A percentile compares a stretch with the other conserved stretches of the same genome.
These are phyloP conservation scores for Pachyrhynchus sulphureomaculatus DNA, from an alignment of 1,140 invertebrate genomes.

Conservation along the genomic window DNA sequence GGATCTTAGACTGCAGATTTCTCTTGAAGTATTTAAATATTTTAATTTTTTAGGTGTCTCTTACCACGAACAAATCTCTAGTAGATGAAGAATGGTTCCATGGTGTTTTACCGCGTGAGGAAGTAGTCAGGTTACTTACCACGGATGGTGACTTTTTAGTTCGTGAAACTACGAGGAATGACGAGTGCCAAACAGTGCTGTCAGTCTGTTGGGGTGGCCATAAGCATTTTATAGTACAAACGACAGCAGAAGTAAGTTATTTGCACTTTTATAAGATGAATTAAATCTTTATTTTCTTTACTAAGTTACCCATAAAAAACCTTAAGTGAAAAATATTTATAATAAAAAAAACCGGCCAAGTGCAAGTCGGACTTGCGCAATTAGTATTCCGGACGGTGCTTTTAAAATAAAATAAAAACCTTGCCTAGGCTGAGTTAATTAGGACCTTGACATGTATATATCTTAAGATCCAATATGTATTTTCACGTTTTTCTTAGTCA, in stretches of 20 bases:
- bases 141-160: conserved; percentile 94
- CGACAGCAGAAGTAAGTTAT: conserved; percentile 74
- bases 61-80: conserved; percentile 59
- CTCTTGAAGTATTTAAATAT: too few relatives aligned
- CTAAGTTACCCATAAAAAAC: too few relatives aligned
- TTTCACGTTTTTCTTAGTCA: too few relatives aligned
- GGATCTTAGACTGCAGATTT: too few relatives aligned
- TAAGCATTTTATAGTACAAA: conserved; percentile 97
- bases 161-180: conserved; percentile 89
- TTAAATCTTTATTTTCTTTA: neutral
- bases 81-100: conserved; percentile 97
- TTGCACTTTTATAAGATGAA: neutral
- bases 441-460: too few relatives aligned
- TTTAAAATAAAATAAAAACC: too few relatives aligned
- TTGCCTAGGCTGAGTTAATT: too few relatives aligned
- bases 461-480: too few relatives aligned
- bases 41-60: conserved; percentile 44
- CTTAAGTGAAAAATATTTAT: too few relatives aligned
- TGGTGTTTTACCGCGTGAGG: conserved; percentile 91
- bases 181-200: conserved; percentile 89
- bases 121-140: conserved; percentile 86
- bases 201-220: conserved; percentile 95
- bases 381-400: too few relatives aligned
- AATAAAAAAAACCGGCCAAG: too few relatives aligned
- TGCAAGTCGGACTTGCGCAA: too few relatives aligned